These are phyloP conservation scores for Aradophagus sp. DNA, from an alignment of 1,140 invertebrate genomes.

Conservation along the genomic window DNA sequence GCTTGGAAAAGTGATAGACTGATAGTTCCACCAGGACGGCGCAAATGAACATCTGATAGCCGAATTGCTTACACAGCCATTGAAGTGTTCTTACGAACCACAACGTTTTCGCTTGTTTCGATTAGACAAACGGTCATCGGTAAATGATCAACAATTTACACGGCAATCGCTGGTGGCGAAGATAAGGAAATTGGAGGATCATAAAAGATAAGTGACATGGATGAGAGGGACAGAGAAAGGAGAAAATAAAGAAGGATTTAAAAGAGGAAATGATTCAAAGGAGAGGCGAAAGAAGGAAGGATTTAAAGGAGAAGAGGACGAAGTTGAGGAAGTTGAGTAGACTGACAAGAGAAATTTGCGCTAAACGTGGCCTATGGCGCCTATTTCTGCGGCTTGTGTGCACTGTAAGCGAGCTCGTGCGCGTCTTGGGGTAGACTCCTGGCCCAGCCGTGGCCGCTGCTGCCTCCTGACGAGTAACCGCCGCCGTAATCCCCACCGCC, in stretches of 20 bases:
- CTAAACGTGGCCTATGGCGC: conserved; percentile 48
- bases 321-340: conserved; percentile 33
- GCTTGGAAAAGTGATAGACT: conserved; percentile 33
- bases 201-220: too few relatives aligned
- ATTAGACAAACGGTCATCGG: too few relatives aligned
- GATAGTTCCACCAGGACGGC: conserved; percentile 34
- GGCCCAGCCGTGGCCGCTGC: conserved; percentile 79
- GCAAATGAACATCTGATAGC: conserved; percentile 13
- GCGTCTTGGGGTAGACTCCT: conserved; percentile 76
- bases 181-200: too few relatives aligned
- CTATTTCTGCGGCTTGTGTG: conserved; percentile 77
- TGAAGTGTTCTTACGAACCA: conserved; percentile 10
- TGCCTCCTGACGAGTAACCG: conserved; percentile 74
- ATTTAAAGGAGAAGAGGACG: conserved; percentile 36
- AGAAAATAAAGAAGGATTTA: conserved; percentile 9
- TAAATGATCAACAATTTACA: too few relatives aligned
- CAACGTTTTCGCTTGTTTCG: conserved; percentile 4
- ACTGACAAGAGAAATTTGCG: conserved; percentile 56
- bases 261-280: conserved; percentile 15
- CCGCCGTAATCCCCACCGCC: conserved; percentile 76
- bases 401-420: conserved; percentile 80
- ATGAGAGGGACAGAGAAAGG: conserved; percentile 17
- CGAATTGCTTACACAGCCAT: conserved; percentile 31
- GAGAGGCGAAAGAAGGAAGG: conserved; percentile 19
- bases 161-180: too few relatives aligned